A percentile compares a stretch with the other conserved stretches of the same genome.
Conservation (phyloP, 2,888 invertebrate genomes). For the Erebia ligea region DNA sequence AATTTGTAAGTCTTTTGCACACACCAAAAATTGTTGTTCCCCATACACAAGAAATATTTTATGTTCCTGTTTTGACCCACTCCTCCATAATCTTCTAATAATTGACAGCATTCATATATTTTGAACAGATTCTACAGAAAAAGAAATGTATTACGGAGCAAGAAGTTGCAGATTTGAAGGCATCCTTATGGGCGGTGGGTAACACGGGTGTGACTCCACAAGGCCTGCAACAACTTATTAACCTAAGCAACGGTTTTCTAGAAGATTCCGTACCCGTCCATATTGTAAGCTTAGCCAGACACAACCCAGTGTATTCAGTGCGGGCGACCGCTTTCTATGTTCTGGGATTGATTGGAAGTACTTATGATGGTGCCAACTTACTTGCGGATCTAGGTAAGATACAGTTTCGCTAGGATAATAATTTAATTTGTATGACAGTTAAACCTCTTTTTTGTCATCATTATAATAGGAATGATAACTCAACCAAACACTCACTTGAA, state of each 20-base stretch:
- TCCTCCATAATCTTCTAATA: background rate
- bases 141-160: slow-evolving; percentile 85
- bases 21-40: too few species aligned
- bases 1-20: too few species aligned
- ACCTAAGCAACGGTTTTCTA: slow-evolving; percentile 66
- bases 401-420: background rate
- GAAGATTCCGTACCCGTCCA: slow-evolving; percentile 75
- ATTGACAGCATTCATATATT: background rate
- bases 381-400: slow-evolving; percentile 86
- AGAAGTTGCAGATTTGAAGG: slow-evolving; percentile 91
- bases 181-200: slow-evolving; percentile 94
- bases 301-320: slow-evolving; percentile 92
- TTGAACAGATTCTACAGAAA: slow-evolving; percentile 63
- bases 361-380: slow-evolving; percentile 91
- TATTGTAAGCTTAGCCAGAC: slow-evolving; percentile 87
- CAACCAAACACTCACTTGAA: too few species aligned
- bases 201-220: slow-evolving; percentile 90
- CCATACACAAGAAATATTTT: too few species aligned
- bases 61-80: too few species aligned
- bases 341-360: slow-evolving; percentile 93
- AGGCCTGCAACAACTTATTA: slow-evolving; percentile 89
- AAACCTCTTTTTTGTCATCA: too few species aligned
- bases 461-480: too few species aligned
- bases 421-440: too few species aligned
- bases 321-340: slow-evolving; percentile 95